phyloP scores from a whole-genome alignment of 2,888 invertebrate genomes.

The Erebia epiphron region DNA sequence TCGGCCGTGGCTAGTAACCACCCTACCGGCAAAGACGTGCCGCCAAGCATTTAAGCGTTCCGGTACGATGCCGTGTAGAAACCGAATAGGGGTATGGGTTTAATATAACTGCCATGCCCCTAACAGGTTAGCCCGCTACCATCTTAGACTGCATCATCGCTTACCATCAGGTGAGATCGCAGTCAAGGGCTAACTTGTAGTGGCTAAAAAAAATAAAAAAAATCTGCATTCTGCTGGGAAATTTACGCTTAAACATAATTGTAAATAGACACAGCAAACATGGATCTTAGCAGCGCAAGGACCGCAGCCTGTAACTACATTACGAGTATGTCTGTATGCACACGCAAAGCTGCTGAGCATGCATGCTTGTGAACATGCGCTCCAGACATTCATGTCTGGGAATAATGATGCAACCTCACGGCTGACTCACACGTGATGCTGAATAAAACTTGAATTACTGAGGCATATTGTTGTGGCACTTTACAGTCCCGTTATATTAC shows the following conservation, averaged over 20 bases:
- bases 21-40: too few species aligned
- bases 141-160: too few species aligned
- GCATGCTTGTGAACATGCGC: slow-evolving; percentile 25
- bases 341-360: slow-evolving; percentile 20
- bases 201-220: too few species aligned
- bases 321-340: slow-evolving; percentile 27
- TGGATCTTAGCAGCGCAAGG: slow-evolving; percentile 25
- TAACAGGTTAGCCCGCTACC: too few species aligned
- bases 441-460: slow-evolving; percentile 59
- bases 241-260: slow-evolving; percentile 24
- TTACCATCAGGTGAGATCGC: too few species aligned
- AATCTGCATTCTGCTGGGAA: neutral
- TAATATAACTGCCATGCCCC: too few species aligned
- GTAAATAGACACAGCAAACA: slow-evolving; percentile 36
- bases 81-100: too few species aligned
- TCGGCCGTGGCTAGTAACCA: too few species aligned
- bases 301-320: slow-evolving; percentile 31
- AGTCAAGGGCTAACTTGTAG: too few species aligned
- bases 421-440: slow-evolving; percentile 57
- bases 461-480: slow-evolving; percentile 1
- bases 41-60: too few species aligned
- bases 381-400: slow-evolving; percentile 59
- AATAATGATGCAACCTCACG: slow-evolving; percentile 66
- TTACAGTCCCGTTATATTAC: neutral
- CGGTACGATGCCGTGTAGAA: too few species aligned